Conservation (phyloP, 1,140 invertebrate species). For the Ips nitidus region DNA sequence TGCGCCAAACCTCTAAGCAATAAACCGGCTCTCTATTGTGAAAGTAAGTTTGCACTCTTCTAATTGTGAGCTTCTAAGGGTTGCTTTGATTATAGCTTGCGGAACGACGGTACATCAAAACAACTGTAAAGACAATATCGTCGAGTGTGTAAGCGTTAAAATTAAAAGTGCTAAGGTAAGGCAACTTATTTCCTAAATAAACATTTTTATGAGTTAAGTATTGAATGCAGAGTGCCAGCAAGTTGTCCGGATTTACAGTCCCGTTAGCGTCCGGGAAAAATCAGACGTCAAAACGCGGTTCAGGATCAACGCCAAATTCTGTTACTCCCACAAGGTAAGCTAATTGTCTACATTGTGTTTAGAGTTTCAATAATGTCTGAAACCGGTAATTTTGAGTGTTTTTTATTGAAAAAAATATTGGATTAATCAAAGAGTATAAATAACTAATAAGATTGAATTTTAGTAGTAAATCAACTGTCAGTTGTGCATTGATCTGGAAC, state of each 20-base stretch:
- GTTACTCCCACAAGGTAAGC: slow-evolving; percentile 51
- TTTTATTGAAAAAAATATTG: too few relatives aligned
- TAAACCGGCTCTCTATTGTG: slow-evolving; percentile 68
- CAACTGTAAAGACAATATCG: slow-evolving; percentile 81
- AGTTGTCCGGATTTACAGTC: slow-evolving; percentile 46
- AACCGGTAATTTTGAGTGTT: too few relatives aligned
- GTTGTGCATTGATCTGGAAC: too few relatives aligned
- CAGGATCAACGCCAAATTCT: slow-evolving; percentile 49
- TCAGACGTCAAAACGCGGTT: slow-evolving; percentile 51
- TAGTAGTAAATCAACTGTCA: too few relatives aligned
- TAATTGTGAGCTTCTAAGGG: not conserved
- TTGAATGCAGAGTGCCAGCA: slow-evolving; percentile 47
- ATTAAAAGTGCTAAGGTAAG: slow-evolving; percentile 66
- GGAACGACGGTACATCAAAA: slow-evolving; percentile 82
- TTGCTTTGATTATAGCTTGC: slow-evolving; percentile 64
- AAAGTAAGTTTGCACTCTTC: slow-evolving; percentile 53
- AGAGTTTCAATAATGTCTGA: too few relatives aligned
- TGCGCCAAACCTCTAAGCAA: slow-evolving; percentile 79
- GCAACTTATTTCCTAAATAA: not conserved
- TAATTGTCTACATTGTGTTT: not conserved
- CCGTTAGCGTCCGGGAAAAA: slow-evolving; percentile 50
- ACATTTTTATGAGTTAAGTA: not conserved
- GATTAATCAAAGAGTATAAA: too few relatives aligned
- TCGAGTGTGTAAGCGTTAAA: slow-evolving; percentile 75
- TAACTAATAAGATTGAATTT: not conserved